Evolutionary conservation across 2,888 invertebrate genomes (phyloP), one percentile per base, ranked within the genome.

Genomic region (Homarus gammarus): DNA sequence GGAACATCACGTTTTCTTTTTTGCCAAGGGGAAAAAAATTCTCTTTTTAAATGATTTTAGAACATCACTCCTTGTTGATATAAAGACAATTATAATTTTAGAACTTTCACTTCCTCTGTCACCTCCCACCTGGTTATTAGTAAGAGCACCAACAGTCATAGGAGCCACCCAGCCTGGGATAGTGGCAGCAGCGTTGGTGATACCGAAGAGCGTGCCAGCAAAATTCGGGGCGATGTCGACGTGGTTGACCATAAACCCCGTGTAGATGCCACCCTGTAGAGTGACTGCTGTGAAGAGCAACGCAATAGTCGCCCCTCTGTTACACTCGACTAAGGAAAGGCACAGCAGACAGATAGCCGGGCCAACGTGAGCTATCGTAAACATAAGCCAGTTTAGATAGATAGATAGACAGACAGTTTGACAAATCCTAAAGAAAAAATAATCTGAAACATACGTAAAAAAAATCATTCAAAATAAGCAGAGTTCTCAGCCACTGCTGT

Each of bases 171-270:
- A 91, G 73, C 90, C 84, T 1, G 91, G 90, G 5, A 91, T 90
- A 40, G 91, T 87, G n/a, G 87, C 87, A 8, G 81, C 81, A 0
- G 87, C 89, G 77, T 93, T 93, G n/a, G 92, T 92, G 33, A 93
- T 92, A 15, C 93, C 93, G 91, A 92, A 92, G 18, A 92, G 90
- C 0, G 91, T 92, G 3, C 91, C 92, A 33, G 92, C 92, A 51
- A 90, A 91, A 84, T 91, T 92, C 5, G 97, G 97, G 0, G 97
- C 96, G 92, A 97, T 96, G 93, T 97, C 97, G 93, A 97, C 97
- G 93, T 97, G 97, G 94, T 97, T 97, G 44, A 96, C 96, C 22
- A 97, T 94, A 94, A 96, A 97, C 6, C 97, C 97, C 91, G 96
- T 96, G 94, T 97, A 97, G 96, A 97, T 97, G 88, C 96, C 97